phyloP scores from a whole-genome alignment of 2,113 vertebrate genomes.

The Leucosticte australis region DNA sequence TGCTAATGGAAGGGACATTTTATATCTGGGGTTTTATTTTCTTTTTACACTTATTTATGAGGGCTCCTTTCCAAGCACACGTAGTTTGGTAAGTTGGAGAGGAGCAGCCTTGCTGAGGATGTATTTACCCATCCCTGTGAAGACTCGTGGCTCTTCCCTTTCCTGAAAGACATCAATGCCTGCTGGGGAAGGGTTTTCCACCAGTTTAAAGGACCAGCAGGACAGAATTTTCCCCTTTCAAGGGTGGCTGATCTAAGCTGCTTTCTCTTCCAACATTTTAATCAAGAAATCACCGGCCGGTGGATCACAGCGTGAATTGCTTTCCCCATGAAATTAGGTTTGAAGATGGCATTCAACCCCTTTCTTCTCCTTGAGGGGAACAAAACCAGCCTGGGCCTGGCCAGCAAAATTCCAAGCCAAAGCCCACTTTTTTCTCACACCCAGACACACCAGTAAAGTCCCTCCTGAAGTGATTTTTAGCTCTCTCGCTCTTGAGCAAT shows the following conservation, averaged over 20 bases:
- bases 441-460: not conserved
- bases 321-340: conserved; percentile 39
- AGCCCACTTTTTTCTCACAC: not conserved
- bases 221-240: not conserved
- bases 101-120: not conserved
- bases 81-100: not conserved
- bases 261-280: conserved; percentile 26
- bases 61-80: not conserved
- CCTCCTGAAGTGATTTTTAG: not conserved
- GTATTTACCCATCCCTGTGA: not conserved
- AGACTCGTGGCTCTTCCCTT: not conserved
- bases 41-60: not conserved
- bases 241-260: conserved; percentile 17
- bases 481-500: not conserved
- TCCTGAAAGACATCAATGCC: not conserved
- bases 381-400: not conserved
- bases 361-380: not conserved
- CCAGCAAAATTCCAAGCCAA: not conserved
- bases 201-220: not conserved
- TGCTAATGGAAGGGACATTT: conserved; percentile 39
- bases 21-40: not conserved
- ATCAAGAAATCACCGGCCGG: conserved; percentile 43
- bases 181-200: not conserved
- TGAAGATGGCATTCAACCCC: not conserved
- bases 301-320: not conserved